A percentile compares a stretch with the other conserved stretches of the same genome.
Evolutionary conservation across 2,888 invertebrate genomes (phyloP).

Genomic region (Epistrophella euchroma): DNA sequence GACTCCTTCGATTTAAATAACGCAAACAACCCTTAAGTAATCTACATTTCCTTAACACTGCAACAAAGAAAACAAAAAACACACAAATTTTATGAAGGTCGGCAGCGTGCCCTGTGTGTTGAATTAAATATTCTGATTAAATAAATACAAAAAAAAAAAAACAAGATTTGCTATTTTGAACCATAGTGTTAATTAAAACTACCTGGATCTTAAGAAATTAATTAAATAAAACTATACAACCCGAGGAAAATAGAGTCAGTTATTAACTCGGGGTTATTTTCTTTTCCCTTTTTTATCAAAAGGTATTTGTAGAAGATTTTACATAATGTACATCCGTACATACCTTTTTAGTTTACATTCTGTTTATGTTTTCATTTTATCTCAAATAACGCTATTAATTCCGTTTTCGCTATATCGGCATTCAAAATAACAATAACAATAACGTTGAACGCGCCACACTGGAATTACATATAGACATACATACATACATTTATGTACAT

Average conservation of each 20-base stretch:
- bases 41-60: not conserved
- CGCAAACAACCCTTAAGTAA: not conserved
- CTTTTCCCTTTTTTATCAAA: not conserved
- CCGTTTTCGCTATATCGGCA: too few relatives aligned
- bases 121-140: constrained; percentile 13
- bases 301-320: too few relatives aligned
- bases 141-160: not conserved
- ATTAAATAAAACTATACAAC: constrained; percentile 8
- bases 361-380: too few relatives aligned
- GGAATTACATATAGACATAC: too few relatives aligned
- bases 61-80: not conserved
- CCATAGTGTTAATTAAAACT: constrained; percentile 20
- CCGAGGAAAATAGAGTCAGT: not conserved
- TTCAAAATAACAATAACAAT: too few relatives aligned
- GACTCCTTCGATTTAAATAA: not conserved
- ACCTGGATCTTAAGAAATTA: constrained; percentile 18
- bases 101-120: constrained; percentile 12
- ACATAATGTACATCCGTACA: too few relatives aligned
- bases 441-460: too few relatives aligned
- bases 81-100: constrained; percentile 1
- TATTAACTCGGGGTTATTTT: not conserved
- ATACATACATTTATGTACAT: too few relatives aligned
- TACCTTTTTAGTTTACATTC: too few relatives aligned
- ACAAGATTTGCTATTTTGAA: constrained; percentile 14
- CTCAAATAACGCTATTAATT: too few relatives aligned